These are phyloP conservation scores for Pangasianodon hypophthalmus DNA, from an alignment of 2,113 vertebrate genomes.

Conservation along the genomic window DNA sequence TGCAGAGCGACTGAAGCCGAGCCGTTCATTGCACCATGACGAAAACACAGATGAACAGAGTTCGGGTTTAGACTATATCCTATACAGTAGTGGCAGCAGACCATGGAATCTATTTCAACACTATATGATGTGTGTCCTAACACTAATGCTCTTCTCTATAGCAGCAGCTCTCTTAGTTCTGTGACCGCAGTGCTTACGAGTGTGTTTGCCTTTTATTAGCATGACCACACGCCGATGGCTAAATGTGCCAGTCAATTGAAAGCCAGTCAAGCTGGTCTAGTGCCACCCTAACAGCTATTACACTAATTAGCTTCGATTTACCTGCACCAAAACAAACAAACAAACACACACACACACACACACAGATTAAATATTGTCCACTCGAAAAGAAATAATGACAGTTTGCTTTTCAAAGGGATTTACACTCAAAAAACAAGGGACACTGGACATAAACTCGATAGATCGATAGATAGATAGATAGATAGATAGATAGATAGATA, in stretches of 20 bases:
- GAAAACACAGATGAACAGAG: background rate
- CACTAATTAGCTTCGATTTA: slow-evolving; percentile 40
- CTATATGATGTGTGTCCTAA: background rate
- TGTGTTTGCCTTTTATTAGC: background rate
- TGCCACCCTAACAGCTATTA: slow-evolving; percentile 21
- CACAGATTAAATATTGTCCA: background rate
- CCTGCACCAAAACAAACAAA: slow-evolving; percentile 33
- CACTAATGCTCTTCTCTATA: background rate
- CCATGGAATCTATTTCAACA: background rate
- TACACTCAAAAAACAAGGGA: background rate
- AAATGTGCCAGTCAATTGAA: background rate
- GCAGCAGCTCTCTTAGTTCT: background rate
- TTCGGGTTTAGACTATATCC: background rate
- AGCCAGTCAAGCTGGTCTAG: slow-evolving; percentile 41
- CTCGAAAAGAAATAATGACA: background rate
- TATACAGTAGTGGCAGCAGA: background rate
- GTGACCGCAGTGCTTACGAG: background rate
- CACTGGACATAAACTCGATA: background rate
- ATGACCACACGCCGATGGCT: slow-evolving; percentile 1
- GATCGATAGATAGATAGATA: background rate
- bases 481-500: background rate
- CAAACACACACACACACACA: slow-evolving; percentile 8
- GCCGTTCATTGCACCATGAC: background rate
- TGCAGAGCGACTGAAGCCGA: background rate
- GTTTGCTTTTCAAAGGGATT: background rate